Base-by-base conservation (phyloP, 37 sponge, comb jelly and placozoan species). In the Eunapius fragilis region DNA sequence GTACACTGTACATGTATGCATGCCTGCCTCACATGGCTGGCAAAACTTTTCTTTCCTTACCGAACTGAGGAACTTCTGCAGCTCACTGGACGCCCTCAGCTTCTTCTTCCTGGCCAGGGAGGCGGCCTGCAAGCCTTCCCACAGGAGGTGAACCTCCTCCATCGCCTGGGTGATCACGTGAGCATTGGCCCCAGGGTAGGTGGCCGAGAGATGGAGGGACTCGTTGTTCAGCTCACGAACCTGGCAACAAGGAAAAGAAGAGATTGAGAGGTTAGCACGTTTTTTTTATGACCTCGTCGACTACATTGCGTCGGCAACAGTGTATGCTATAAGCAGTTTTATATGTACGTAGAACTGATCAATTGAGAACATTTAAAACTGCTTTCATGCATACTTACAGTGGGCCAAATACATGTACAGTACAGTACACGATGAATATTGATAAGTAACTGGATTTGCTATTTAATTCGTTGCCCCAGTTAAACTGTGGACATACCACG, bases 11-110 rank as follows among this genome's bases (percentile, higher is more conserved):
- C 58, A 17, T 58, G 58, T 58, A 58, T 19, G 14, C 22, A 19
- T 17, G 17, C 0, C 58, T 4, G 14, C 22, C 58, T 19, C 58
- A 1, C 58, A 13, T 58, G 19, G 19, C 58, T 11, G 0, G 0
- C 58, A 67, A 34, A 38, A 13, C 67, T 67, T 23, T 25, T 31
- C n/a, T 77, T 5, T 5, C 10, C 92, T 90, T 73, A 97, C 97
- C 71, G 95, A 88, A 72, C 90, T 88, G 32, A 91, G 80, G 74
- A 97, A 92, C 79, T 90, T 97, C 77, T 94, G 95, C 26, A 97
- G 91, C 35, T 97, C 97, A 25, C 78, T 78, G 12, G 95, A 83
- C 3, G 94, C 88, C 37, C 79, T 96, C 70, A 96, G 87, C 48
- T 89, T 91, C 69, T 80, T 91, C 84, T 96, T 92, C 74, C 95